Conservation (phyloP, 2,113 vertebrate genomes). For the Prunella himalayana region DNA sequence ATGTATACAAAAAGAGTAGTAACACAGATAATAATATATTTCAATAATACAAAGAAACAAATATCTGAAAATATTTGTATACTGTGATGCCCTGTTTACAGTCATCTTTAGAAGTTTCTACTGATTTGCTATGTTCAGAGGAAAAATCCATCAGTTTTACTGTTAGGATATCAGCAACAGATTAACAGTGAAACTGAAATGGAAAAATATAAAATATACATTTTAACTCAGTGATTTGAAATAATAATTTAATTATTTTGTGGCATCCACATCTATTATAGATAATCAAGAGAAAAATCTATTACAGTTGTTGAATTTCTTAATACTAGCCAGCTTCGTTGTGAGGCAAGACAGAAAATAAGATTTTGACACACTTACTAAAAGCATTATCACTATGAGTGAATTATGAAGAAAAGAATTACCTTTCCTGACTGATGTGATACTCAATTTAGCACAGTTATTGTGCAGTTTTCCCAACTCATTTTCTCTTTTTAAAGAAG, state of each 20-base stretch:
- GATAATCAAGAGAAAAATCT: not conserved
- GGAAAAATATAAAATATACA: not conserved
- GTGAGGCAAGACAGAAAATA: not conserved
- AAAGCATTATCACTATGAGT: not conserved
- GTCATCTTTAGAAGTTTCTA: not conserved
- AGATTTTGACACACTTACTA: not conserved
- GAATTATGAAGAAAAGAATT: not conserved
- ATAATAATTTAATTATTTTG: not conserved
- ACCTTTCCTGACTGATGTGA: not conserved
- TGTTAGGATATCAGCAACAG: not conserved
- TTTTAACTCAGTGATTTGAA: not conserved
- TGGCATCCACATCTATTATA: not conserved
- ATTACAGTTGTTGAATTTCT: not conserved
- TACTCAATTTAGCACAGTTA: not conserved
- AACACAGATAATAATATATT: not conserved
- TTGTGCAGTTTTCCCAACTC: not conserved
- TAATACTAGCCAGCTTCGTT: not conserved
- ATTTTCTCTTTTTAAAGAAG: not conserved
- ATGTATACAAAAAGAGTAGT: not conserved
- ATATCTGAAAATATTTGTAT: not conserved
- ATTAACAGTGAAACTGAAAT: not conserved
- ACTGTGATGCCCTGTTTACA: not conserved
- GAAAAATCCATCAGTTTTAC: not conserved
- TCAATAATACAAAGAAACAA: not conserved
- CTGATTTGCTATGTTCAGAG: not conserved